Evolutionary conservation across 1,140 invertebrate genomes (phyloP), one percentile per base, ranked within the genome.

Genomic region (Phymorhynchus buccinoides): DNA sequence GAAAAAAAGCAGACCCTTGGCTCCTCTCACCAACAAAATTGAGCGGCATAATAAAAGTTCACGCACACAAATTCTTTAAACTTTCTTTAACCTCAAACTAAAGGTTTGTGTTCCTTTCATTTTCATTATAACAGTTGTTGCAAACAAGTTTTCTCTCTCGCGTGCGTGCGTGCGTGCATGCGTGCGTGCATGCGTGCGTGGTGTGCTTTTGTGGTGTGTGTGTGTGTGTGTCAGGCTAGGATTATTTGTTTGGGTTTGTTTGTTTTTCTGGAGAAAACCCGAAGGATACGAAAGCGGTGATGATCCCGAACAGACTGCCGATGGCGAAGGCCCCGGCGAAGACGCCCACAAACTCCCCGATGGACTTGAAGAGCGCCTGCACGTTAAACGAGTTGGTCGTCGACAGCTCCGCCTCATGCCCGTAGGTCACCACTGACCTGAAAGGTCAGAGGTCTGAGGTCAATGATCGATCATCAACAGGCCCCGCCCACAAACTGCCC

Each of bases 291-390:
- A 99, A 94, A 91, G 98, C 97, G 48, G 97, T 99, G 62, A 97
- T 94, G 93, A 97, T 97, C 12, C 98, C 98, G 95, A 99, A 97
- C 0, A 96, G 93, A 80, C 97, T 97, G 75, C 98, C 98, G 88
- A 99, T 97, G 22, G 97, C 94, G 83, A 99, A 95, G 0, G 98
- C 98, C 32, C 98, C 94, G 87, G 96, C 96, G 93, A 99, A 99
- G 88, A 99, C 98, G 77, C 96, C 96, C 68, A 97, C 95, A 93
- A 99, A 99, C 89, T 98, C 97, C 66, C 97, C 96, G 52, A 99
- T 94, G 0, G 98, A 96, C 88, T 95, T 95, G 88, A 98, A 96
- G 92, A 99, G 97, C 3, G 97, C 97, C 30, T 96, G 94, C 0
- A 96, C 96, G 88, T 91, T 96, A 91, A 98, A 98, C 37, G 96